Evolutionary conservation across 2,113 vertebrate genomes (phyloP).

Genomic region (Rhinopomastus cyanomelas): DNA sequence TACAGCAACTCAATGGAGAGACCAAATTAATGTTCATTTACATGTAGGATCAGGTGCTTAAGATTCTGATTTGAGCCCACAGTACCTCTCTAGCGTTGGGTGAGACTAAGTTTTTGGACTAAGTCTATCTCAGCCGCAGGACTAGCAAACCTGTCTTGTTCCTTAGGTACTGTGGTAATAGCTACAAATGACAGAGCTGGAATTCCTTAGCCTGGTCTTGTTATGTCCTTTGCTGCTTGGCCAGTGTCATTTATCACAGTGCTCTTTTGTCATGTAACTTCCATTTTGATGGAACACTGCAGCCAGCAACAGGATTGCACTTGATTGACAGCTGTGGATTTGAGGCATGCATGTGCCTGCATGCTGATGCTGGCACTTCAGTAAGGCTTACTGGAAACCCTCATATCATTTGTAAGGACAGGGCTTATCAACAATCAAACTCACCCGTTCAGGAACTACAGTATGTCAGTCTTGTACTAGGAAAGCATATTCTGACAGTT

Average conservation of each 20-base stretch:
- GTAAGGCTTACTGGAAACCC: not conserved
- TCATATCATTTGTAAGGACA: not conserved
- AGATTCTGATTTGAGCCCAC: not conserved
- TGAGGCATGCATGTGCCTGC: not conserved
- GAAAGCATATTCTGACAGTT: not conserved
- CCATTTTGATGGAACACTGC: conserved; percentile 9
- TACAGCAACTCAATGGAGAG: too few species aligned
- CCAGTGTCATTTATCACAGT: not conserved
- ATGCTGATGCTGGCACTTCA: not conserved
- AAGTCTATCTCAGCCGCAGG: not conserved
- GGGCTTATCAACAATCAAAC: not conserved
- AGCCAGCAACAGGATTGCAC: not conserved
- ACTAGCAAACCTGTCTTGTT: not conserved
- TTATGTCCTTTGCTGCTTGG: not conserved
- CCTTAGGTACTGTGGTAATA: not conserved
- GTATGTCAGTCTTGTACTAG: not conserved
- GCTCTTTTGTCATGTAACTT: not conserved
- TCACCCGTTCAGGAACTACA: not conserved
- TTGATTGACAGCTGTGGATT: not conserved
- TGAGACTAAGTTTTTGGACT: not conserved
- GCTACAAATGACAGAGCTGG: not conserved
- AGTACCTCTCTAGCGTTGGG: not conserved
- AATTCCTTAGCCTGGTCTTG: not conserved
- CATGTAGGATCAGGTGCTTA: not conserved
- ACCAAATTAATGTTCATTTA: not conserved